Conservation (phyloP, 2,113 vertebrate species). For the Theristicus caerulescens region DNA sequence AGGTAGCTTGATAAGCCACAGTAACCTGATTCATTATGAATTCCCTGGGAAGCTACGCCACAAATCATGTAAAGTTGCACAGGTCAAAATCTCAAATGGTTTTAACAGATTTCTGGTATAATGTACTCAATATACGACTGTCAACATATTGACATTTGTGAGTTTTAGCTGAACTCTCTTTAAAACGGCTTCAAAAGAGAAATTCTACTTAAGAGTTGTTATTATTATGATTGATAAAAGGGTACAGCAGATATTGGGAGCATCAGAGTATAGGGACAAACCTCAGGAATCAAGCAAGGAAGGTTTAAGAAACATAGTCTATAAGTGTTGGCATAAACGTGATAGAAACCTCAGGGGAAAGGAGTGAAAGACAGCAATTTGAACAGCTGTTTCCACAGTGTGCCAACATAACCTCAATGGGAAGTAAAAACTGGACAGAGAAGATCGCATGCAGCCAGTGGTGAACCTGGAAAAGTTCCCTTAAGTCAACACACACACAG, state of each 20-base stretch:
- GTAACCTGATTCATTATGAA: neutral
- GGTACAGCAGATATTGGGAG: neutral
- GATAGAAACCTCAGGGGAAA: neutral
- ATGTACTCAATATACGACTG: neutral
- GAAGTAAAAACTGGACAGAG: neutral
- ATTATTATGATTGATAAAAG: neutral
- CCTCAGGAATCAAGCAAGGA: neutral
- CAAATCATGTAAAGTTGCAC: neutral
- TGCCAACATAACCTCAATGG: neutral
- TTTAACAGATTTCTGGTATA: neutral
- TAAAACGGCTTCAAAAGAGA: neutral
- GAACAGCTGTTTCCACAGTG: neutral
- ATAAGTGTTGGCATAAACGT: neutral
- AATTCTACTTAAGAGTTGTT: neutral
- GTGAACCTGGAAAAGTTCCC: neutral
- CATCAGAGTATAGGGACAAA: neutral
- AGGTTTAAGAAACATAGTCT: neutral
- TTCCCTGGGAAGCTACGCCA: neutral
- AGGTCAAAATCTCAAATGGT: neutral
- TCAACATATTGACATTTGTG: neutral
- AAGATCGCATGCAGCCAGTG: rapidly evolving
- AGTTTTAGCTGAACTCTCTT: neutral
- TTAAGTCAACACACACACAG: neutral
- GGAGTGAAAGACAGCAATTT: neutral
- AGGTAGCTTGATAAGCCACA: neutral